Conservation (phyloP, 2,888 invertebrate species). For the Chrysolina americana region DNA sequence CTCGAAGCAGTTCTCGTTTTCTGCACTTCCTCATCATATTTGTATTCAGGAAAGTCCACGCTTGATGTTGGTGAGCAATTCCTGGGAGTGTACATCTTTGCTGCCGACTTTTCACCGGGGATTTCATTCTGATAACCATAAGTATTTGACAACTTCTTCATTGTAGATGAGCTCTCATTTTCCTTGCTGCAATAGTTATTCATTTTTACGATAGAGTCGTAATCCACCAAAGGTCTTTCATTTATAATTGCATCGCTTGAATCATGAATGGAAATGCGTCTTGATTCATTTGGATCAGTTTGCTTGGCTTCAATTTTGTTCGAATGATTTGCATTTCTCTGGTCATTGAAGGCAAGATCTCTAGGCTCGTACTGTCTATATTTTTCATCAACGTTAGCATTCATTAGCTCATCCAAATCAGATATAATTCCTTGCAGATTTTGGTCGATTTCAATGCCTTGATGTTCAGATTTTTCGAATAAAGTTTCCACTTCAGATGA, state of each 20-base stretch:
- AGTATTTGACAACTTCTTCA: background rate
- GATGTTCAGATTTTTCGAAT: constrained; percentile 18
- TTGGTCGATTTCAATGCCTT: constrained; percentile 36
- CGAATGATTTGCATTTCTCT: background rate
- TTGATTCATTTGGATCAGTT: background rate
- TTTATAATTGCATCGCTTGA: background rate
- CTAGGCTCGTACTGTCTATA: background rate
- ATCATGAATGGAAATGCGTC: background rate
- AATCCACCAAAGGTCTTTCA: background rate
- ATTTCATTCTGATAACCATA: background rate
- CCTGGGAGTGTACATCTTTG: background rate
- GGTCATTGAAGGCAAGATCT: constrained; percentile 3
- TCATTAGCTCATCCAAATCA: constrained; percentile 42
- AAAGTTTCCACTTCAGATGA: constrained; percentile 41
- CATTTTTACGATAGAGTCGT: background rate
- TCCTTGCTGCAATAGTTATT: background rate
- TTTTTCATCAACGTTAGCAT: constrained; percentile 24
- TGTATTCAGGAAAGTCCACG: background rate
- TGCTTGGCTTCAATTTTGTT: background rate
- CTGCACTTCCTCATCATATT: background rate
- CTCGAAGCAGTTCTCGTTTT: background rate
- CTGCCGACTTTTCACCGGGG: background rate
- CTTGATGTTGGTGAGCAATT: background rate
- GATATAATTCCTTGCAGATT: constrained; percentile 40
- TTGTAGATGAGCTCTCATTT: background rate